These are phyloP conservation scores for Ametastegia equiseti DNA, from an alignment of 2,888 invertebrate species.

Conservation along the genomic window DNA sequence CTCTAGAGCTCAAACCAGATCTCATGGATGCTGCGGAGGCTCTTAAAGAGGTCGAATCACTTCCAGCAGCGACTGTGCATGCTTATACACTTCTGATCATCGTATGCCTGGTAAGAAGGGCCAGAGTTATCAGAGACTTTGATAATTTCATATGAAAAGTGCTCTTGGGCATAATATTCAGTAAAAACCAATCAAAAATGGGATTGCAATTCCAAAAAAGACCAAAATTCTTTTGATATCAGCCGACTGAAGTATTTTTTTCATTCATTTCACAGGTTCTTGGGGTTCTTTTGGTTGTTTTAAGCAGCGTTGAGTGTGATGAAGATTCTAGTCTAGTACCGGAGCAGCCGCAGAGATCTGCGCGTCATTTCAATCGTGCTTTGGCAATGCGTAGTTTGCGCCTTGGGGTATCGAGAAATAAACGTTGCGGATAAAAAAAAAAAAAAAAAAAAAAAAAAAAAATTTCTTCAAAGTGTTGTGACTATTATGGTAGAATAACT, in stretches of 20 bases:
- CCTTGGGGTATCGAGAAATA: conserved; percentile 72
- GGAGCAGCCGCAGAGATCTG: conserved; percentile 77
- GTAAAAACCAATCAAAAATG: no score
- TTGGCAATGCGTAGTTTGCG: conserved; percentile 92
- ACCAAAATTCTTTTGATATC: conserved; percentile 12
- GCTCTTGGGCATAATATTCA: no score
- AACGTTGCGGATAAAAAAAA: conserved; percentile 69
- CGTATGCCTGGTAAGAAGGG: conserved; percentile 85
- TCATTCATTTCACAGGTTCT: conserved; percentile 86
- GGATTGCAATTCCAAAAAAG: no score
- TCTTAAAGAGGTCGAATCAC: conserved; percentile 89
- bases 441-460: neutral
- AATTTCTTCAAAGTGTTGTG: conserved; percentile 48
- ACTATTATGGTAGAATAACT: conserved; percentile 57
- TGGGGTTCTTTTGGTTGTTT: conserved; percentile 89
- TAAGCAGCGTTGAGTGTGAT: conserved; percentile 80
- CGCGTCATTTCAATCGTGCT: conserved; percentile 91
- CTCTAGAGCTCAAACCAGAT: conserved; percentile 90
- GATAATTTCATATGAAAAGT: neutral
- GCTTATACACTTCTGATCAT: conserved; percentile 93
- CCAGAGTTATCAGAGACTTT: neutral
- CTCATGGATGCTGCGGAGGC: conserved; percentile 89
- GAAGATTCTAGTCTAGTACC: conserved; percentile 67
- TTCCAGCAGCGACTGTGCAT: conserved; percentile 89
- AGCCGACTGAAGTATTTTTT: conserved; percentile 27